Evolutionary conservation across 1,140 invertebrate species (phyloP), one percentile per base, ranked within the genome.

Genomic region (Pomacea maculata): DNA sequence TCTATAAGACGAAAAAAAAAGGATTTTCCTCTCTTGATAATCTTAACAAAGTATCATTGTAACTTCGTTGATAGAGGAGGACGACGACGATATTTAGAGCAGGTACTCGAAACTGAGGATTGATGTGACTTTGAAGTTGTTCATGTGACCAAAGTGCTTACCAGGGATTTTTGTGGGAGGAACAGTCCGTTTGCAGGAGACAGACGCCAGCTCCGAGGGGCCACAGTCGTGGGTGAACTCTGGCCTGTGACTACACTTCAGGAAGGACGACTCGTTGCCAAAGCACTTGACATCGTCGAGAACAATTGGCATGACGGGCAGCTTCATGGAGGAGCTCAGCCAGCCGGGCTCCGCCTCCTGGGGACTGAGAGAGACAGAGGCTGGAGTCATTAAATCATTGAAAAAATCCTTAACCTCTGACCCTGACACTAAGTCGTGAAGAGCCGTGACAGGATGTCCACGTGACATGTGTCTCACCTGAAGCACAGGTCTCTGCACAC

Each of bases 401-500:
- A n/a, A n/a, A 45, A 45, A 45, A 45, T 2, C 34, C 34, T 45
- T 6, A 45, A 45, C 34, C 3, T 45, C 34, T 45, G 34, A 45
- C 6, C 34, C 34, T 45, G 34, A 45, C 3, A 45, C 34, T 45
- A 45, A 45, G 34, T 2, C 34, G 6, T 45, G 34, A 45, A 45
- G 34, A 45, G 6, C 3, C 6, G 34, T 45, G 34, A 45, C 3
- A 45, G 34, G 34, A 45, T 45, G 34, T 45, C 34, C 34, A 73
- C 34, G 19, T 21, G 71, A 73, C 29, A 17, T 25, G 34, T 19
- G 52, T 45, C 75, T 57, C 19, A 77, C 75, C 72, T 63, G 17
- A 77, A 72, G 34, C 79, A 77, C 12, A 95, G 86, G 87, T 95
- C 94, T 65, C 92, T 93, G 85, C 95, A 96, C n/a, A 95, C 92